Base-by-base conservation (phyloP, 2,888 invertebrate species). In the Byasa hedistus region DNA sequence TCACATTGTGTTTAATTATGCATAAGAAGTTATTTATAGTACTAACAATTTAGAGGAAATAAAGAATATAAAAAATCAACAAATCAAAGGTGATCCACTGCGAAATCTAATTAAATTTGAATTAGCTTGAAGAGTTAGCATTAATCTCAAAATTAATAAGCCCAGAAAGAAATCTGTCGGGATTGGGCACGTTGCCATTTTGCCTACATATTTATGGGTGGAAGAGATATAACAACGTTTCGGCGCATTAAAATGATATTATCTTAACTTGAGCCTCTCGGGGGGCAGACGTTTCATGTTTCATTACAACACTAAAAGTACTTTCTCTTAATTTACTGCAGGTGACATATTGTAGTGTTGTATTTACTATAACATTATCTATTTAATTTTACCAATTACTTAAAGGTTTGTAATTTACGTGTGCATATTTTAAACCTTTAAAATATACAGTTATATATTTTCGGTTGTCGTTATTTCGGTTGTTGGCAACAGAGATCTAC, bases 231-330 rank as follows among this genome's bases (percentile, higher is more conserved):
- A 55, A 55, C 55, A 55, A 55, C 55, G 22, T 55, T 24, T 17
- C 24, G 55, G 2, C 23, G 24, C 55, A 23, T 55, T 55, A 55
- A 55, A 55, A 55, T 55, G 23, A 55, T 55, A 55, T 55, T 23
- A 55, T 55, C 55, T 55, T 17, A 2, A 23, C 55, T 55, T 8
- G 24, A 55, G 55, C 24, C 23, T 52, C 55, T 52, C 55, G n/a
- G 24, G 24, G 55, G 10, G 15, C 55, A 10, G 55, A 23, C 10
- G 24, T 15, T 55, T 55, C 24, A 55, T 55, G 21, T 52, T 52
- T 52, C 12, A 21, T 55, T 55, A 55, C 55, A 24, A 4, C 24
- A 4, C 15, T 55, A 23, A 55, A 22, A 24, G 23, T 12, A 23
- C 24, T 23, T 55, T 17, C 55, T 24, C 55, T 24, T 17, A 55